Evolutionary conservation across 1,140 invertebrate genomes (phyloP), one percentile per base, ranked within the genome.

Genomic region (Pseudachorutes palmiensis): DNA sequence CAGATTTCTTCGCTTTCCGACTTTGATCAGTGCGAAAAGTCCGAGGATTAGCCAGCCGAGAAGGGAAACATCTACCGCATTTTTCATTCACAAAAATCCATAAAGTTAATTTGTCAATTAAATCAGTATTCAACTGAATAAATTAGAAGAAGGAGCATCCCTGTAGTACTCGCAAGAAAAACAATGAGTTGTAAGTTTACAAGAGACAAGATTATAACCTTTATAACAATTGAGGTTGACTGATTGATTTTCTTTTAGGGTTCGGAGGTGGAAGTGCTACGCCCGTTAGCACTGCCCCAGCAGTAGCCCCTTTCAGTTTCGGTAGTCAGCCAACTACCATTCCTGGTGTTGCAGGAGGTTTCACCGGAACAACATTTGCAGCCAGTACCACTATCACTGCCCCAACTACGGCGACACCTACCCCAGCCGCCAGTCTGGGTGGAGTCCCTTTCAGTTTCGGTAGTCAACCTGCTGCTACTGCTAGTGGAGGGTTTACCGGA

Each of bases 361-460:
- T 45, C 19, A 26, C 9, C 51, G 51, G 51, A 5, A 41, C 36
- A 41, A 19, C 36, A 41, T 5, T n/a, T n/a, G n/a, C n/a, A n/a
- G n/a, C n/a, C n/a, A n/a, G n/a, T n/a, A n/a, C n/a, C n/a, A n/a
- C n/a, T n/a, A n/a, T n/a, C n/a, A n/a, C 36, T 19, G 36, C 36
- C 19, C 5, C 36, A 41, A 41, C 36, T 9, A 5, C 36, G 36
- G 36, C 36, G 19, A 19, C 36, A 5, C 19, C 51, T 5, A 14
- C 51, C 5, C 9, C 14, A 12, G 24, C 9, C 12, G 24, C 24
- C 36, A 9, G 5, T 9, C 19, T 41, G 36, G 14, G 9, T 19
- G 51, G 9, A 55, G 51, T 22, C 24, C 51, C 51, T 14, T 55
- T 55, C 24, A 55, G 51, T 24, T 55, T 55, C 24, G 51, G 51